Evolutionary conservation across 2,113 vertebrate species (phyloP).

Genomic region (Sus scrofa): T2T-Sscrofa CM000817.6:55587001-55587500

Average conservation of each 20-base stretch:
- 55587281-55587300: background rate
- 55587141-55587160: background rate
- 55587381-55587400: too few species aligned
- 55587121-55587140: background rate
- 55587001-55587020: background rate
- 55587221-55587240: background rate
- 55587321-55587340: background rate
- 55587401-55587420: too few species aligned
- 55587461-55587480: too few species aligned
- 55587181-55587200: background rate
- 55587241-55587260: background rate
- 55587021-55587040: background rate
- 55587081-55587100: background rate
- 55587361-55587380: background rate
- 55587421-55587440: too few species aligned
- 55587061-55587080: background rate
- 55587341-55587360: background rate
- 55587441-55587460: too few species aligned
- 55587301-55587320: background rate
- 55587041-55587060: background rate
- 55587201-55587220: background rate
- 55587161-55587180: background rate
- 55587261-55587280: background rate
- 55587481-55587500: too few species aligned
- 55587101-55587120: conserved; percentile 10